phyloP scores from a whole-genome alignment of 92 coral and sea anemone genomes.

The Epizoanthus stellaris region DNA sequence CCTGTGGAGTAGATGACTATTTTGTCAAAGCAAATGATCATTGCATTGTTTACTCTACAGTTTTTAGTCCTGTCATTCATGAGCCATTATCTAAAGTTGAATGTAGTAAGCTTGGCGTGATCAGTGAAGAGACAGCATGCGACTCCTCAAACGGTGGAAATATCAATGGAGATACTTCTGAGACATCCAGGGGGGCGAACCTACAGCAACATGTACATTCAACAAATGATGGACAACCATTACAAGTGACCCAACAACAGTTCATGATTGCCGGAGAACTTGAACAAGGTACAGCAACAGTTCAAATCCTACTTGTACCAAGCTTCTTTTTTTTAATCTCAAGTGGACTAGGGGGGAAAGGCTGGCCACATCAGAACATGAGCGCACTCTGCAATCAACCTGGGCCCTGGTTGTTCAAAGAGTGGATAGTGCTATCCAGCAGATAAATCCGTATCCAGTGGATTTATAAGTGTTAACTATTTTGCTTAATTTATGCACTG shows the following conservation, averaged over 20 bases:
- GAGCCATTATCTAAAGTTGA: conserved; percentile 79
- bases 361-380: too few relatives aligned
- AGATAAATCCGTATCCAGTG: too few relatives aligned
- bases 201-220: not conserved
- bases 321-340: too few relatives aligned
- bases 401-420: too few relatives aligned
- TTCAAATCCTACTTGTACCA: too few relatives aligned
- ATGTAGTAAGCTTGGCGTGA: conserved; percentile 35
- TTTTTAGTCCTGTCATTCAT: conserved; percentile 89
- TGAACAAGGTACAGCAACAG: conserved; percentile 34
- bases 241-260: not conserved
- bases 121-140: conserved; percentile 8
- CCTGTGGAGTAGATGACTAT: too few relatives aligned
- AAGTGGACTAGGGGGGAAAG: too few relatives aligned
- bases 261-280: not conserved
- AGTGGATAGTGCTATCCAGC: too few relatives aligned
- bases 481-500: too few relatives aligned
- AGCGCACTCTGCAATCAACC: too few relatives aligned
- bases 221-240: not conserved
- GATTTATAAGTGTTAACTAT: too few relatives aligned
- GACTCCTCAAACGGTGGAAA: not conserved
- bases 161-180: not conserved
- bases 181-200: not conserved
- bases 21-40: not conserved
- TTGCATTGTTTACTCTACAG: conserved; percentile 33